These are phyloP conservation scores for Bicyclus anynana DNA, from an alignment of 1,140 invertebrate genomes.

Conservation along the genomic window DNA sequence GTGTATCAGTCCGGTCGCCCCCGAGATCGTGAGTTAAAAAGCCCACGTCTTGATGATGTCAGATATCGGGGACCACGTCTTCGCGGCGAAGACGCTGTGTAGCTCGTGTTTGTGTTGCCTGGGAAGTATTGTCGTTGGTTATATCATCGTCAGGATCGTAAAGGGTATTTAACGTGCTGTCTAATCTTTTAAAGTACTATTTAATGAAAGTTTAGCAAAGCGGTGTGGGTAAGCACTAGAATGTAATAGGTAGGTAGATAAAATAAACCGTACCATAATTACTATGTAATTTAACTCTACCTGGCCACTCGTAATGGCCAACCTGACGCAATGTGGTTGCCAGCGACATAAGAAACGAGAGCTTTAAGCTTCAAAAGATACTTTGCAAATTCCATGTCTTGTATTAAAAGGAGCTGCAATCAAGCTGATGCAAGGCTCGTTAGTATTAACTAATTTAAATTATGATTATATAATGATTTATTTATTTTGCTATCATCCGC, in stretches of 20 bases:
- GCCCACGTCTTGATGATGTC: too few species aligned
- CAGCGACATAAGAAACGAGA: slow-evolving; percentile 21
- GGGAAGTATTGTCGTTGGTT: too few species aligned
- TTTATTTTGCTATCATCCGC: too few species aligned
- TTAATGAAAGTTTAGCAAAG: neutral
- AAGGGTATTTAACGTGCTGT: neutral
- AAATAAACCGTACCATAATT: slow-evolving; percentile 16
- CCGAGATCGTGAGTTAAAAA: too few species aligned
- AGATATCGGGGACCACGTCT: too few species aligned
- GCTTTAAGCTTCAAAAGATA: neutral
- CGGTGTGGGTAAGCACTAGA: neutral
- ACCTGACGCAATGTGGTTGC: slow-evolving; percentile 37
- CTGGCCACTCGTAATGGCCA: slow-evolving; percentile 9
- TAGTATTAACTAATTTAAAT: neutral
- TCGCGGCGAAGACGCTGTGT: too few species aligned
- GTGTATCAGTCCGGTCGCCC: too few species aligned
- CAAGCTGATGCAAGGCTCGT: slow-evolving; percentile 9
- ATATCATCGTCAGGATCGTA: too few species aligned
- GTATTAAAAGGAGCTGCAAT: slow-evolving; percentile 3
- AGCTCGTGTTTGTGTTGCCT: too few species aligned
- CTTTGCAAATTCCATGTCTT: slow-evolving; percentile 10
- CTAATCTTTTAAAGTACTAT: neutral
- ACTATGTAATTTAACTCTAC: slow-evolving; percentile 11
- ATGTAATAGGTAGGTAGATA: neutral
- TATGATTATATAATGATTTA: too few species aligned